Evolutionary conservation across 1,140 invertebrate genomes (phyloP).

Genomic region (Rhyacophila brunnea): DNA sequence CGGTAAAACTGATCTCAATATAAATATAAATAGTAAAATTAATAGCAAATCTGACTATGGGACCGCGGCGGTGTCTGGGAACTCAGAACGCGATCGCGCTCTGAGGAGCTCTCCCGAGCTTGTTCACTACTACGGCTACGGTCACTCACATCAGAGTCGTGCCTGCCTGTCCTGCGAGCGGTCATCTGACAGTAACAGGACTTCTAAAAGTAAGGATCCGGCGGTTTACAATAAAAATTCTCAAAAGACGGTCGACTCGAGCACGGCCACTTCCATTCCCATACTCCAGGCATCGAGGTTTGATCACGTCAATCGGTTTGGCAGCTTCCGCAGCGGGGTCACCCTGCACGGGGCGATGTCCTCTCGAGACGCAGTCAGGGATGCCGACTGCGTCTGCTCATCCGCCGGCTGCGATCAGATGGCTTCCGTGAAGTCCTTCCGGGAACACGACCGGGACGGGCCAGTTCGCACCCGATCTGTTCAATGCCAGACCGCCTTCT

Average conservation of each 20-base stretch:
- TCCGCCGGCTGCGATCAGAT: conserved; percentile 23
- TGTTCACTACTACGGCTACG: conserved; percentile 5
- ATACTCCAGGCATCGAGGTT: conserved; percentile 52
- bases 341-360: conserved; percentile 17
- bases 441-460: not conserved
- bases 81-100: not conserved
- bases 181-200: not conserved
- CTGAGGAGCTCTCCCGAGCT: conserved; percentile 14
- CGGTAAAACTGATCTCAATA: conserved; percentile 15
- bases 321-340: conserved; percentile 43
- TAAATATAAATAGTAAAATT: conserved; percentile 9
- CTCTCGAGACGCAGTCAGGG: conserved; percentile 16
- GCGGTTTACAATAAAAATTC: not conserved
- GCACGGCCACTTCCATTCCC: conserved; percentile 50
- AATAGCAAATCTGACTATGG: not conserved
- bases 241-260: conserved; percentile 5
- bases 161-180: not conserved
- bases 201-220: not conserved
- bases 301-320: conserved; percentile 48
- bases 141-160: not conserved
- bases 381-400: conserved; percentile 14
- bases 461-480: conserved; percentile 13
- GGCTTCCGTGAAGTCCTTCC: conserved; percentile 13
- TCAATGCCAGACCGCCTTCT: conserved; percentile 43
- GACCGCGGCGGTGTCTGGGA: conserved; percentile 5